phyloP scores from a whole-genome alignment of 2,888 invertebrate genomes.

The Dolomedes plantarius region DNA sequence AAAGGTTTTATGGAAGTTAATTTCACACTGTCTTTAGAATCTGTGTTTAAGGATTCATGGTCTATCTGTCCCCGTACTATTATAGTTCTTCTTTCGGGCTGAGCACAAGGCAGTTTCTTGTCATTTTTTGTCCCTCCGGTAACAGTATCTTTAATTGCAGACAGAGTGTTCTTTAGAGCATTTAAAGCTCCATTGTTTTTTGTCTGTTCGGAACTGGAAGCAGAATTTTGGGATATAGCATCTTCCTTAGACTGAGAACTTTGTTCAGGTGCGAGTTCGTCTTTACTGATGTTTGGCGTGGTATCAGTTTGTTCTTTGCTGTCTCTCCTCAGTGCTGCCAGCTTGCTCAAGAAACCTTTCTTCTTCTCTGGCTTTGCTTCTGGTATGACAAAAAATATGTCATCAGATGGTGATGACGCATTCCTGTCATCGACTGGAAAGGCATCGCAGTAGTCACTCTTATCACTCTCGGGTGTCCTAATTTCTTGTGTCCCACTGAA shows the following conservation, averaged over 20 bases:
- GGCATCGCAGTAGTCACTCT: constrained; percentile 53
- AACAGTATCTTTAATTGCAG: constrained; percentile 51
- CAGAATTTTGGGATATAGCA: neutral
- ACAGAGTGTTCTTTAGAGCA: constrained; percentile 39
- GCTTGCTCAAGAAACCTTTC: constrained; percentile 49
- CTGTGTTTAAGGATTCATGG: constrained; percentile 14
- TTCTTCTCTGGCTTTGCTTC: constrained; percentile 5
- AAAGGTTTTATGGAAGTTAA: neutral
- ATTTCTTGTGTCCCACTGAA: neutral
- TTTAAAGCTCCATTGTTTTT: constrained; percentile 36
- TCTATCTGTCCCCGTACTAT: constrained; percentile 40
- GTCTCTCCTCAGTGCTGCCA: constrained; percentile 56
- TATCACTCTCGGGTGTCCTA: constrained; percentile 51
- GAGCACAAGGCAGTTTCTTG: constrained; percentile 34
- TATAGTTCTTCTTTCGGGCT: constrained; percentile 52
- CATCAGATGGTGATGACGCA: constrained; percentile 19
- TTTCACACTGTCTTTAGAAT: neutral
- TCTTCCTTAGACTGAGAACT: neutral
- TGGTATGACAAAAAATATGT: constrained; percentile 14
- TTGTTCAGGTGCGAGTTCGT: neutral
- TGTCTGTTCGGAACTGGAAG: neutral
- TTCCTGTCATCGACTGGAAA: constrained; percentile 35
- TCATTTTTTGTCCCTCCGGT: constrained; percentile 37
- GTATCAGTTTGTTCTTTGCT: constrained; percentile 10
- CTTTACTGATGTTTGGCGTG: neutral